Conservation (phyloP, 2,113 vertebrate genomes). For the Brachyistius frenatus region DNA sequence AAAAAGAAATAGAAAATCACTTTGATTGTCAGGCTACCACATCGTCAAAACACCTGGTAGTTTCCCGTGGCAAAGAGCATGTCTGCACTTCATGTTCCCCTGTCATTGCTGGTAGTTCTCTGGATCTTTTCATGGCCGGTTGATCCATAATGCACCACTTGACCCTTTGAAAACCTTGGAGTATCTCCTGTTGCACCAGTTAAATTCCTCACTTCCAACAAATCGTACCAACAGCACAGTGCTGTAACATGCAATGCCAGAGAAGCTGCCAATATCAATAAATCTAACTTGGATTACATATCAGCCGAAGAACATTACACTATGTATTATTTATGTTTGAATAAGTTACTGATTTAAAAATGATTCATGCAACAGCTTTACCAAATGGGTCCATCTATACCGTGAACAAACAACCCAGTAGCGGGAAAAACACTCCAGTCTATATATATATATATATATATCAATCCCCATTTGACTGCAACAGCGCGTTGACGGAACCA, state of each 20-base stretch:
- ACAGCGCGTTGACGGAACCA: not conserved
- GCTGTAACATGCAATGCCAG: not conserved
- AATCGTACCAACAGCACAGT: not conserved
- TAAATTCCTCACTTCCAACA: not conserved
- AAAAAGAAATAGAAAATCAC: too few species aligned
- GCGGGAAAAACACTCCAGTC: not conserved
- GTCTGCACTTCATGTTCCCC: too few species aligned
- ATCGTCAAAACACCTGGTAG: too few species aligned
- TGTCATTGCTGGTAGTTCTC: not conserved
- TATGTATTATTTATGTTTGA: not conserved
- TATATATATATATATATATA: not conserved
- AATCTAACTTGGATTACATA: not conserved
- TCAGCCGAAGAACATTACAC: not conserved
- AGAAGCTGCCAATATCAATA: too few species aligned
- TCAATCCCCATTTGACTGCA: not conserved
- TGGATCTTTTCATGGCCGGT: not conserved
- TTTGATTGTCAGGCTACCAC: not conserved
- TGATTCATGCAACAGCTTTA: not conserved
- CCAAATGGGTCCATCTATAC: not conserved
- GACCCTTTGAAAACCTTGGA: not conserved
- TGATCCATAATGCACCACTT: too few species aligned
- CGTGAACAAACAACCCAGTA: not conserved
- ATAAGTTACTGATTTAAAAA: not conserved
- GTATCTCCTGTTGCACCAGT: not conserved
- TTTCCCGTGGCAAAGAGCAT: not conserved